Conservation (phyloP, 2,888 invertebrate species). For the Tenthredo scrophulariae region DNA sequence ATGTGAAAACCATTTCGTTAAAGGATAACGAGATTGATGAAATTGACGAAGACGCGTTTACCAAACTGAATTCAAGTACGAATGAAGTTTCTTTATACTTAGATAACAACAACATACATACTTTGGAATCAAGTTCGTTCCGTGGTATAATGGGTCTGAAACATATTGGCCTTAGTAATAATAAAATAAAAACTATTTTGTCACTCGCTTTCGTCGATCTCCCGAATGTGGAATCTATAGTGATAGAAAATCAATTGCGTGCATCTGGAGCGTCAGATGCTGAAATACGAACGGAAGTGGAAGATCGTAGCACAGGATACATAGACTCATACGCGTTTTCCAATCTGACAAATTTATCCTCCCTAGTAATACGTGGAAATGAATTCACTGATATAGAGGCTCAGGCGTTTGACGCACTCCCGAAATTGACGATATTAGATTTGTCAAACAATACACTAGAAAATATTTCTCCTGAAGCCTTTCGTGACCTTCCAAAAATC, state of each 20-base stretch:
- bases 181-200: constrained; percentile 10
- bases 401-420: constrained; percentile 8
- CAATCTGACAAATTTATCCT: neutral
- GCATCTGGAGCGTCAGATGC: neutral
- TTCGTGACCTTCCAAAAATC: constrained; percentile 21
- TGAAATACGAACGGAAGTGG: neutral
- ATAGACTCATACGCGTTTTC: constrained; percentile 32
- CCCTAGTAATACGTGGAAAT: neutral
- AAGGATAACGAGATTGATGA: neutral
- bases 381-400: constrained; percentile 1
- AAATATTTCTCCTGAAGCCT: constrained; percentile 4
- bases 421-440: constrained; percentile 10
- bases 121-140: constrained; percentile 7
- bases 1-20: constrained; percentile 2
- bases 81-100: constrained; percentile 4
- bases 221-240: neutral
- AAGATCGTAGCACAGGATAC: neutral
- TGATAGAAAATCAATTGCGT: constrained; percentile 14
- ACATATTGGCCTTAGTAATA: constrained; percentile 30
- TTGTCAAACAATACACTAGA: neutral
- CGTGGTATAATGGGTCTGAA: neutral
- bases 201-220: constrained; percentile 31
- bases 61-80: constrained; percentile 13
- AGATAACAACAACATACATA: constrained; percentile 12
- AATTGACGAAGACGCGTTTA: constrained; percentile 22